Conservation (phyloP, 2,888 invertebrate genomes). For the Onthophagus sagittarius region DNA sequence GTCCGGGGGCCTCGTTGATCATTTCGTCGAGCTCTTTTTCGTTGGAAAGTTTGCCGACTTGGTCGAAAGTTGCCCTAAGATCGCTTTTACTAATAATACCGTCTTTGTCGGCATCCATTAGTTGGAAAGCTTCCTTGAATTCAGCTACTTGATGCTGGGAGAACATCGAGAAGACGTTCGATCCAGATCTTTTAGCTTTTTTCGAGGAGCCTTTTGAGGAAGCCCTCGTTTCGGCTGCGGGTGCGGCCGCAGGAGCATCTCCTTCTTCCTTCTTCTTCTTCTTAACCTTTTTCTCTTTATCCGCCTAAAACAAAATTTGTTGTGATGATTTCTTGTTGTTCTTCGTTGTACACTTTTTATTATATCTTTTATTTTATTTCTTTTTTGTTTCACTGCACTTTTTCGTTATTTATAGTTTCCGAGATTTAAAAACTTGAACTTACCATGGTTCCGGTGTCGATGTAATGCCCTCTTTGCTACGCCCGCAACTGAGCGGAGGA, state of each 20-base stretch:
- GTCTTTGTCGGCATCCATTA: slow-evolving; percentile 95
- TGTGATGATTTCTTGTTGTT: slow-evolving; percentile 9
- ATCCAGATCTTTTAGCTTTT: slow-evolving; percentile 84
- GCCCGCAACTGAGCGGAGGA: slow-evolving; percentile 42
- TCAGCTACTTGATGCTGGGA: slow-evolving; percentile 93
- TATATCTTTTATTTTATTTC: no score
- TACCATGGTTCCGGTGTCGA: slow-evolving; percentile 42
- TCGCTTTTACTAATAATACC: slow-evolving; percentile 72
- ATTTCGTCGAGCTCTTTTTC: slow-evolving; percentile 91
- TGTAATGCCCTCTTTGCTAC: slow-evolving; percentile 41
- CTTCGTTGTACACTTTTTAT: background rate
- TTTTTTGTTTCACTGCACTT: background rate
- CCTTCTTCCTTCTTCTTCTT: slow-evolving; percentile 72
- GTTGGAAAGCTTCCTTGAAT: slow-evolving; percentile 95
- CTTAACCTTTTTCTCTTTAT: slow-evolving; percentile 91
- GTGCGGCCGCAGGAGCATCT: slow-evolving; percentile 65
- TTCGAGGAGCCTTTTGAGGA: slow-evolving; percentile 80
- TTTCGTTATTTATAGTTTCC: background rate
- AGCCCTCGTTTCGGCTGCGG: slow-evolving; percentile 66
- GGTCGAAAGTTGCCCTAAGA: slow-evolving; percentile 87
- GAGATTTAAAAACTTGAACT: slow-evolving; percentile 29
- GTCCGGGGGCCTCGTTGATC: slow-evolving; percentile 81
- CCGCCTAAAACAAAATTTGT: slow-evolving; percentile 60
- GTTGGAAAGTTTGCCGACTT: slow-evolving; percentile 81
- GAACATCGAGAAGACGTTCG: slow-evolving; percentile 97